Conservation (phyloP, 2,888 invertebrate species). For the Tetranychus piercei region DNA sequence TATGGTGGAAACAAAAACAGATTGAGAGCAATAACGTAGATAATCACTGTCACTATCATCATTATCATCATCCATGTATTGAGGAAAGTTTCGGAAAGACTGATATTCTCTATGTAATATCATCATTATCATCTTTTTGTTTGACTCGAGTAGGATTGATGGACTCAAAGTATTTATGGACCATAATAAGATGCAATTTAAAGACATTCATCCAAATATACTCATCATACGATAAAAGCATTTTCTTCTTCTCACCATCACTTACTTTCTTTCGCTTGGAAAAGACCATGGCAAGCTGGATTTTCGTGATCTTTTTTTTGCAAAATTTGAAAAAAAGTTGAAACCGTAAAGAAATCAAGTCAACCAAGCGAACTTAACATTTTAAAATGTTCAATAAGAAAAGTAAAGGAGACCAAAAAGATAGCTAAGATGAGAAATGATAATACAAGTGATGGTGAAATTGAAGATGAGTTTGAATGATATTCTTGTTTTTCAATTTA, state of each 20-base stretch:
- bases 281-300: background rate
- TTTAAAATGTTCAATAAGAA: background rate
- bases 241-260: background rate
- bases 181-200: conserved; percentile 1
- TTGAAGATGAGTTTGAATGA: too few relatives aligned
- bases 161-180: background rate
- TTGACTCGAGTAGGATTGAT: background rate
- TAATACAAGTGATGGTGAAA: too few relatives aligned
- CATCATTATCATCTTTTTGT: too few relatives aligned
- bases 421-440: background rate
- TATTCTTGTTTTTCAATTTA: too few relatives aligned
- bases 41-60: background rate
- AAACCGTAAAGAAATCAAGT: background rate
- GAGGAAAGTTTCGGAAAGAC: too few relatives aligned
- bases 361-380: background rate
- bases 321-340: background rate
- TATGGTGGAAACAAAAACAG: background rate
- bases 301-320: background rate
- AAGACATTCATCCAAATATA: background rate
- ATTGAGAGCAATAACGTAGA: background rate
- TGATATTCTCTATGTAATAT: too few relatives aligned
- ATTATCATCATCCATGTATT: too few relatives aligned
- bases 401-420: background rate
- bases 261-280: background rate
- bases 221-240: background rate